Evolutionary conservation across 2,888 invertebrate genomes (phyloP).

Genomic region (Imbricaverruca yamaguchii): DNA sequence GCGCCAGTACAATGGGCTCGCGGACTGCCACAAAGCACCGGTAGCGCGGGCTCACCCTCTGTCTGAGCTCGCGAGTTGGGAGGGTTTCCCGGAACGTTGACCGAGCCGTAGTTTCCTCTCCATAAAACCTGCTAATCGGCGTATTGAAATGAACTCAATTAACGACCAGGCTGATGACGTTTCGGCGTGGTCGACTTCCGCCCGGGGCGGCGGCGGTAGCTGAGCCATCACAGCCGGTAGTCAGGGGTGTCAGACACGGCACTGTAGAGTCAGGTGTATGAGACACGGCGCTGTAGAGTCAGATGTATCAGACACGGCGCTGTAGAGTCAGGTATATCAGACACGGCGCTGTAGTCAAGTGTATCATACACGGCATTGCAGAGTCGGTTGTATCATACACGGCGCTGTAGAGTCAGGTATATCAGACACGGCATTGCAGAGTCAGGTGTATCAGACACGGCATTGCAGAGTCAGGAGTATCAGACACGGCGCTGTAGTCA

Average conservation of each 20-base stretch:
- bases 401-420: too few species aligned
- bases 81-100: not conserved
- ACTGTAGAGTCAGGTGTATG: too few species aligned
- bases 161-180: not conserved
- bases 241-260: not conserved
- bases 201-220: not conserved
- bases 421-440: too few species aligned
- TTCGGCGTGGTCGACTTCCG: not conserved
- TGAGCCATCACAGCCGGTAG: not conserved
- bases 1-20: not conserved
- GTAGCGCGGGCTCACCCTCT: not conserved
- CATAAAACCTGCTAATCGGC: not conserved
- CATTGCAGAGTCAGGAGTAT: too few species aligned
- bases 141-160: conserved; percentile 5
- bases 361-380: too few species aligned
- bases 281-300: too few species aligned
- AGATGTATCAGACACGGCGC: too few species aligned
- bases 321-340: too few species aligned
- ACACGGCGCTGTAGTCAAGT: too few species aligned
- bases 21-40: not conserved
- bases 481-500: too few species aligned
- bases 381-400: too few species aligned
- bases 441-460: too few species aligned
- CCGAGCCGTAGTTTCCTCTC: not conserved
- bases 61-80: not conserved